Evolutionary conservation across 2,797 vertebrate species (phyloP), one percentile per base, ranked within the genome.

Genomic region (Epinephelus coioides): DNA sequence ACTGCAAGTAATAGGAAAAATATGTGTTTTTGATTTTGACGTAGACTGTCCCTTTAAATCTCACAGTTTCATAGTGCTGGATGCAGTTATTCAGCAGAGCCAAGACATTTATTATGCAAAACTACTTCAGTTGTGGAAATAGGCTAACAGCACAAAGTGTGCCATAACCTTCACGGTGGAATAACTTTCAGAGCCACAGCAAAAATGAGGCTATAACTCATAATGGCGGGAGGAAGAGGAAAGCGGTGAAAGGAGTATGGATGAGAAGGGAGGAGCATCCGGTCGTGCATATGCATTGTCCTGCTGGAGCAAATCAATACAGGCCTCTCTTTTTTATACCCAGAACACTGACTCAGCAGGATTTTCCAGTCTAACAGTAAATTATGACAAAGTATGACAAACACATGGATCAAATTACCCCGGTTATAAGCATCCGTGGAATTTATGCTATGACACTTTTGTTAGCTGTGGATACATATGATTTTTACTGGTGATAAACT

Each of bases 261-360:
- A 40, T n/a, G 10, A 47, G 25, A 62, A 25, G 23, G 57, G 27
- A 69, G 75, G 27, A 38, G 46, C 2, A 23, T 83, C 63, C 49
- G 19, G 50, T 27, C 4, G 3, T 61, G 34, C 2, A 25, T 21
- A n/a, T 67, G 50, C 7, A 7, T 75, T 57, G 72, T 73, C 40
- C 43, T 55, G 38, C 71, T 78, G 69, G 69, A 74, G 62, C 17
- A 68, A 83, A 88, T 89, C 80, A 77, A 83, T 84, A 54, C 4
- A n/a, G 23, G 46, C 21, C 30, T 79, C 15, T 51, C 75, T 51
- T 80, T 18, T 57, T 46, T 17, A 47, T 57, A 30, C 27, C n/a
- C 50, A 49, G 57, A 6, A 56, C 15, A 6, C 75, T 87, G 87
- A 87, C 62, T 86, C 83, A 76, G 79, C 73, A 68, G 57, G 50